phyloP scores from a whole-genome alignment of 2,888 invertebrate genomes.

The Creontiades dilutus region DNA sequence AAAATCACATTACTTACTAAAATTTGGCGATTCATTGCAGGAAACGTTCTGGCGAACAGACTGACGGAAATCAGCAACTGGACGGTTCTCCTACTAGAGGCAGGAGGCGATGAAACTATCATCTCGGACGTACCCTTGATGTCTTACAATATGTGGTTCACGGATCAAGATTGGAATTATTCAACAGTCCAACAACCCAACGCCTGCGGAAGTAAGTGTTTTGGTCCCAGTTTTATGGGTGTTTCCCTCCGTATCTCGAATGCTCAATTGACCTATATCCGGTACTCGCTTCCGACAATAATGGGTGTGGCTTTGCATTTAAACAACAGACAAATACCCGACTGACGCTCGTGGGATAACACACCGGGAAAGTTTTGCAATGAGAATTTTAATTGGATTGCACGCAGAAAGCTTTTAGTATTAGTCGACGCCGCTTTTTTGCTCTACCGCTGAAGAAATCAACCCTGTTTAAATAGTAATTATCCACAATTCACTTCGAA shows the following conservation, averaged over 20 bases:
- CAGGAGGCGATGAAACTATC: constrained; percentile 93
- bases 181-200: constrained; percentile 92
- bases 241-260: not conserved
- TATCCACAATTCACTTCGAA: constrained; percentile 5
- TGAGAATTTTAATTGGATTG: constrained; percentile 30
- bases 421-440: not conserved
- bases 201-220: constrained; percentile 86
- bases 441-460: not conserved
- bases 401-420: constrained; percentile 22
- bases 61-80: constrained; percentile 88
- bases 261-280: not conserved
- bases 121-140: constrained; percentile 92
- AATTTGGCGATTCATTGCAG: constrained; percentile 78
- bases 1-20: too few relatives aligned
- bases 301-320: constrained; percentile 39
- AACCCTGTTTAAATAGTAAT: constrained; percentile 17
- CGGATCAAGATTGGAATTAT: constrained; percentile 94
- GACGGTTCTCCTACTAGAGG: constrained; percentile 90
- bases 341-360: not conserved
- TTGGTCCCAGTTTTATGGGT: not conserved
- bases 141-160: constrained; percentile 92
- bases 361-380: constrained; percentile 10
- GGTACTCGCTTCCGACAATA: not conserved
- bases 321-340: constrained; percentile 19
- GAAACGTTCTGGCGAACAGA: constrained; percentile 91